Percentiles rank a stretch among this genome's conserved stretches.
Conservation (phyloP, 1,140 invertebrate genomes). For the Dendrolimus kikuchii region DNA sequence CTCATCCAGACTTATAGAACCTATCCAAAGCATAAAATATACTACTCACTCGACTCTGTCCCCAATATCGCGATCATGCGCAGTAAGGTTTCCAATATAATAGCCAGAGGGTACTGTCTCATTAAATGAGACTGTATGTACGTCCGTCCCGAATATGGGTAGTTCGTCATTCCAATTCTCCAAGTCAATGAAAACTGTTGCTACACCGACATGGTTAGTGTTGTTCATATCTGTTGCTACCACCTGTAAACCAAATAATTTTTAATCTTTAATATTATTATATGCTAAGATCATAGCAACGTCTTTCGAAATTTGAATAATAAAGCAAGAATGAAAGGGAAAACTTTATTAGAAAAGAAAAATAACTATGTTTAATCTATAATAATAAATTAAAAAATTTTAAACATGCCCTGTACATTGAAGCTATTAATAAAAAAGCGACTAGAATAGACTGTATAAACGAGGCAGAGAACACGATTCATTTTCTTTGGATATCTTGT, state of each 20-base stretch:
- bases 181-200: conserved; percentile 63
- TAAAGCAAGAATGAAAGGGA: too few relatives aligned
- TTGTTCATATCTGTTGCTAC: conserved; percentile 59
- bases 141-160: conserved; percentile 63
- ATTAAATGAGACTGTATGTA: conserved; percentile 41
- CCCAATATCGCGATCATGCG: conserved; percentile 70
- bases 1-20: too few relatives aligned
- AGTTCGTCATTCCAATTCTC: conserved; percentile 75
- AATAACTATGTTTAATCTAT: too few relatives aligned
- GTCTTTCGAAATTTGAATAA: too few relatives aligned
- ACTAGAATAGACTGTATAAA: not conserved
- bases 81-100: conserved; percentile 48
- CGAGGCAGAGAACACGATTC: not conserved
- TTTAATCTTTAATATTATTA: too few relatives aligned
- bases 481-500: too few relatives aligned
- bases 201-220: conserved; percentile 36
- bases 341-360: too few relatives aligned
- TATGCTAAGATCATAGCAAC: too few relatives aligned
- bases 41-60: conserved; percentile 70
- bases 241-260: conserved; percentile 35
- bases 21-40: not conserved
- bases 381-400: too few relatives aligned
- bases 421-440: not conserved
- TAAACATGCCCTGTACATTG: not conserved
- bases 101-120: conserved; percentile 65